A percentile compares a stretch with the other conserved stretches of the same genome.
These are phyloP conservation scores for Drosophila aff. DNA, from an alignment of 1,140 invertebrate species.

Conservation along the genomic window DNA sequence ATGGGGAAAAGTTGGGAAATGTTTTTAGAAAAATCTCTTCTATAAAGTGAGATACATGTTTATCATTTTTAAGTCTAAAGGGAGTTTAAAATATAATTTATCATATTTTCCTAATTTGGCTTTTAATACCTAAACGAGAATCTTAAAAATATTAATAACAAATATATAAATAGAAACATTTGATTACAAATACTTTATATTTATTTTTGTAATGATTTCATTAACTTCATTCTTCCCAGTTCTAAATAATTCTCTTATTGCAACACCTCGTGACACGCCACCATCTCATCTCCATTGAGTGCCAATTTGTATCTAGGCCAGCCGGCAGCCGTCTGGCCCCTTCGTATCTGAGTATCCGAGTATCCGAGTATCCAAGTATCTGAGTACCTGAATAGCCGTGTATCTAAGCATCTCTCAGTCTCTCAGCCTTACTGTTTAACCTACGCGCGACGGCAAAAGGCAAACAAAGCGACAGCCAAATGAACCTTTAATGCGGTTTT, in stretches of 20 bases:
- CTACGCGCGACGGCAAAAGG: constrained; percentile 53
- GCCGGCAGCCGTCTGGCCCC: constrained; percentile 28
- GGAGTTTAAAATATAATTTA: neutral
- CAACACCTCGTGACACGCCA: constrained; percentile 23
- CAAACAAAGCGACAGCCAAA: constrained; percentile 78
- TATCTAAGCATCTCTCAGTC: constrained; percentile 8
- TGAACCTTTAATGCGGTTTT: constrained; percentile 80
- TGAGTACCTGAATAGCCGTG: constrained; percentile 23
- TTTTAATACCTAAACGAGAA: neutral
- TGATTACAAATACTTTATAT: neutral
- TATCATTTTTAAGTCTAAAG: neutral
- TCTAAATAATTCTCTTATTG: neutral
- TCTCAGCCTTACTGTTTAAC: constrained; percentile 49
- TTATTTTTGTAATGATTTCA: neutral
- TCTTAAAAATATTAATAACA: neutral
- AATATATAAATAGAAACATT: neutral
- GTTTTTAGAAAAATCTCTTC: neutral
- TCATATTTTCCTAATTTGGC: neutral
- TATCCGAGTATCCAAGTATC: constrained; percentile 16
- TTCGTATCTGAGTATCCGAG: constrained; percentile 26
- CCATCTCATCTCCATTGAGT: constrained; percentile 32
- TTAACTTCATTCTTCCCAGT: neutral
- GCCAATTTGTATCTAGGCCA: constrained; percentile 62
- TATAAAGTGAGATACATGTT: neutral
- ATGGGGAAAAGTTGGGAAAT: neutral